A percentile compares a stretch with the other conserved stretches of the same genome.
phyloP scores from a whole-genome alignment of 2,888 invertebrate species.

The Caenorhabditis sp. region DNA sequence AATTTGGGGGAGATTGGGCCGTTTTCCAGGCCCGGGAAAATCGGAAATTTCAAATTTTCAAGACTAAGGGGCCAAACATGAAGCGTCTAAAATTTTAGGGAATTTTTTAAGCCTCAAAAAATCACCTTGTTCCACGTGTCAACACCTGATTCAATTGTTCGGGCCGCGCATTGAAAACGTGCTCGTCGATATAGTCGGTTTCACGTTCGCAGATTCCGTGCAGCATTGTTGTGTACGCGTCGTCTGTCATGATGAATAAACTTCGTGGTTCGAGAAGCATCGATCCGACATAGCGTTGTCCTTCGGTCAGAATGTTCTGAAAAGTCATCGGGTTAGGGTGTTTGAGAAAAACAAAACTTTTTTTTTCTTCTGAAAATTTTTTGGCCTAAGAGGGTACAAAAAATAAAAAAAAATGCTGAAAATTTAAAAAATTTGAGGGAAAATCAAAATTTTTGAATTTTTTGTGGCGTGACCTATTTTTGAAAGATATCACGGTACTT shows the following conservation, averaged over 20 bases:
- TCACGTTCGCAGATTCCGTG: constrained; percentile 64
- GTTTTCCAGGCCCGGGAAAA: too few relatives aligned
- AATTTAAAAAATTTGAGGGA: too few relatives aligned
- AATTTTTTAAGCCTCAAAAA: background rate
- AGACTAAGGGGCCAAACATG: too few relatives aligned
- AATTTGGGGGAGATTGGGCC: too few relatives aligned
- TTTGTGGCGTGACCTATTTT: too few relatives aligned
- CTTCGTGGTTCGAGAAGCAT: constrained; percentile 87
- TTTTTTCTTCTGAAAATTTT: too few relatives aligned
- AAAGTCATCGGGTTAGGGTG: too few relatives aligned
- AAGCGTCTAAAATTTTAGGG: background rate
- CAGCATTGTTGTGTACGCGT: constrained; percentile 81
- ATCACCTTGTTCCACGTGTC: constrained; percentile 34
- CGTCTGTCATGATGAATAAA: constrained; percentile 83
- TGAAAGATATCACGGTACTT: too few relatives aligned
- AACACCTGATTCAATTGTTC: constrained; percentile 28
- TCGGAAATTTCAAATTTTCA: background rate
- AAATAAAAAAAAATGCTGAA: too few relatives aligned
- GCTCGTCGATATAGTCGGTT: constrained; percentile 44
- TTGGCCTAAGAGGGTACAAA: too few relatives aligned
- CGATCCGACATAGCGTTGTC: constrained; percentile 56
- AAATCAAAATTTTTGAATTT: too few relatives aligned
- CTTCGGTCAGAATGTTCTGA: constrained; percentile 21
- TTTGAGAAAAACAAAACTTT: too few relatives aligned
- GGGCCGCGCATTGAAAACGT: constrained; percentile 39